These are phyloP conservation scores for Quadroppia sp. DNA, from an alignment of 2,888 invertebrate species.

Conservation along the genomic window DNA sequence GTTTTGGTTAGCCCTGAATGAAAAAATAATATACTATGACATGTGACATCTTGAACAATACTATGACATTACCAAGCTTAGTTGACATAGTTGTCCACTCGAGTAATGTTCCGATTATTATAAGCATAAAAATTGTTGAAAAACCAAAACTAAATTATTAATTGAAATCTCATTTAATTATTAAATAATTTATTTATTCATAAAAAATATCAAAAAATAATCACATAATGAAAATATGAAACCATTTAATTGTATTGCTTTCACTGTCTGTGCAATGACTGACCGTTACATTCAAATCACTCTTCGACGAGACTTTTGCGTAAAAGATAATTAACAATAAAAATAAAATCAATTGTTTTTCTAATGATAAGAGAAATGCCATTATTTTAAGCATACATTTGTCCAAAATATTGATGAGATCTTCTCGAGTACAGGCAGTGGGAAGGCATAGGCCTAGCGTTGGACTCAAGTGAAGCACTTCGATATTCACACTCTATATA, in stretches of 20 bases:
- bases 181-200: too few species aligned
- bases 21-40: too few species aligned
- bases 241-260: not conserved
- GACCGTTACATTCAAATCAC: not conserved
- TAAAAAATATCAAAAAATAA: not conserved
- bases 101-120: not conserved
- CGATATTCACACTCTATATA: conserved; percentile 3
- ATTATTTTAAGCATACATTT: conserved; percentile 28
- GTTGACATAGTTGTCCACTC: not conserved
- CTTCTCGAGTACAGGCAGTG: conserved; percentile 14
- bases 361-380: too few species aligned
- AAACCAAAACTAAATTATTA: conserved; percentile 2
- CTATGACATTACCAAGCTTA: not conserved
- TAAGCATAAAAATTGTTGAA: not conserved
- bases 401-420: conserved; percentile 21
- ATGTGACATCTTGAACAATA: too few species aligned
- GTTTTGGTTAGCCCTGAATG: not conserved
- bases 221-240: conserved; percentile 17
- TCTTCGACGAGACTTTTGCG: not conserved
- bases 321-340: too few species aligned
- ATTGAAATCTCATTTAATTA: too few species aligned
- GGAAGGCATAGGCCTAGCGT: conserved; percentile 38
- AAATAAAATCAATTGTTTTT: not conserved
- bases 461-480: conserved; percentile 23
- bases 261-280: not conserved